Base-by-base conservation (phyloP, 2,888 invertebrate genomes). In the Drosophila anomalata region DNA sequence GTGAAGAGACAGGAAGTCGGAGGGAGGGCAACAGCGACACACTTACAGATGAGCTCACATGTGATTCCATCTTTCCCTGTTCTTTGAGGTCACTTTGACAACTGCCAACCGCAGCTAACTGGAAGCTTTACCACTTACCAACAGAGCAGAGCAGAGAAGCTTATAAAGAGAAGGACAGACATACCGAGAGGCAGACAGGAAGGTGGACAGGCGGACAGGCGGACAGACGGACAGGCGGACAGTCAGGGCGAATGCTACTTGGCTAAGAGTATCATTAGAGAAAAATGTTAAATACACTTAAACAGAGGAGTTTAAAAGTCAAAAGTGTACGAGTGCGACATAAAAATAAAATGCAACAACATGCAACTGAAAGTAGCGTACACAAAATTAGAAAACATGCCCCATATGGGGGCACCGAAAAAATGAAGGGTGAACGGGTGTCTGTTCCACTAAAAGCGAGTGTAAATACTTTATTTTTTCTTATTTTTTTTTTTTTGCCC, bases 21-120 rank as follows among this genome's bases (percentile, higher is more conserved):
- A n/a, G 47, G 47, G 3, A 39, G 47, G 20, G 65, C 12, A n/a
- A 46, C 24, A 44, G 24, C 52, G 41, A 73, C 65, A 72, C 71
- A 57, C 54, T 58, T 51, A 73, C 58, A 63, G 47, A 65, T 61
- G 69, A 69, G 58, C 56, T 44, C 67, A 67, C 57, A 73, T 51
- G 57, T 51, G 69, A 58, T 72, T 55, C 46, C 73, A 62, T 52
- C 56, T 78, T 66, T 51, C 73, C 71, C 54, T 73, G 66, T 74
- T 77, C 87, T 87, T 84, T 87, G 88, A 77, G 88, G 88, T 86
- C 85, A 86, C 85, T 86, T 88, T 87, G 88, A 85, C 85, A 87
- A 82, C 78, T 77, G 78, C 77, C 69, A 75, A 78, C 78, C 75
- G 77, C 84, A 88, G 73, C 87, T 78, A 75, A 86, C 84, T 61